A percentile compares a stretch with the other conserved stretches of the same genome.
phyloP scores from a whole-genome alignment of 2,113 vertebrate species.

The Campylomormyrus numenius region DNA sequence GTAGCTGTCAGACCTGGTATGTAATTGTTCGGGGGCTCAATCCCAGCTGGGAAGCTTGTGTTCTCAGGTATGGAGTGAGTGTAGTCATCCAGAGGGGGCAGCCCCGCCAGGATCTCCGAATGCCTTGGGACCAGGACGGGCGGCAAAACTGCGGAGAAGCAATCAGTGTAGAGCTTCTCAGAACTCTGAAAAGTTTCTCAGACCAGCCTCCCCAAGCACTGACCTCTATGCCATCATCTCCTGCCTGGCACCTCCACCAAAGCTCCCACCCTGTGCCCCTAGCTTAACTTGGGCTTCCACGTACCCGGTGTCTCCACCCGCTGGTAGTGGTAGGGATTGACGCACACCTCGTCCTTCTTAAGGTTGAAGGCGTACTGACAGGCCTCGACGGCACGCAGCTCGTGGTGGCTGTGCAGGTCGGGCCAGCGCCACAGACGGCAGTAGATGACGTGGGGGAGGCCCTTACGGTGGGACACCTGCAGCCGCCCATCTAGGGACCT shows the following conservation, averaged over 20 bases:
- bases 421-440: slow-evolving; percentile 98
- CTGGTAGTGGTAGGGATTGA: slow-evolving; percentile 98
- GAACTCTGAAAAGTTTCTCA: background rate
- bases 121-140: slow-evolving; percentile 93
- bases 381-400: slow-evolving; percentile 91
- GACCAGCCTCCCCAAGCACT: background rate
- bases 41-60: slow-evolving; percentile 96
- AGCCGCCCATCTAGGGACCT: slow-evolving; percentile 95
- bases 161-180: slow-evolving; percentile 9
- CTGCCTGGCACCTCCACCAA: background rate
- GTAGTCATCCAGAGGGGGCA: slow-evolving; percentile 91
- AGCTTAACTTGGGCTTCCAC: background rate
- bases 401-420: slow-evolving; percentile 96
- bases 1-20: slow-evolving; percentile 82
- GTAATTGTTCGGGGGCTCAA: slow-evolving; percentile 97
- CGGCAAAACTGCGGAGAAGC: slow-evolving; percentile 71
- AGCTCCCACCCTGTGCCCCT: background rate
- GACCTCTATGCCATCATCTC: background rate
- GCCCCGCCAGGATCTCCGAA: slow-evolving; percentile 91
- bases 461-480: slow-evolving; percentile 94
- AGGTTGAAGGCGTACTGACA: slow-evolving; percentile 97
- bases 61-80: slow-evolving; percentile 99
- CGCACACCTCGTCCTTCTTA: slow-evolving; percentile 97
- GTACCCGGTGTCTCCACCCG: slow-evolving; percentile 95
- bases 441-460: slow-evolving; percentile 95